These are phyloP conservation scores for Proctacanthus coquilletti DNA, from an alignment of 1,140 invertebrate genomes.

Conservation along the genomic window DNA sequence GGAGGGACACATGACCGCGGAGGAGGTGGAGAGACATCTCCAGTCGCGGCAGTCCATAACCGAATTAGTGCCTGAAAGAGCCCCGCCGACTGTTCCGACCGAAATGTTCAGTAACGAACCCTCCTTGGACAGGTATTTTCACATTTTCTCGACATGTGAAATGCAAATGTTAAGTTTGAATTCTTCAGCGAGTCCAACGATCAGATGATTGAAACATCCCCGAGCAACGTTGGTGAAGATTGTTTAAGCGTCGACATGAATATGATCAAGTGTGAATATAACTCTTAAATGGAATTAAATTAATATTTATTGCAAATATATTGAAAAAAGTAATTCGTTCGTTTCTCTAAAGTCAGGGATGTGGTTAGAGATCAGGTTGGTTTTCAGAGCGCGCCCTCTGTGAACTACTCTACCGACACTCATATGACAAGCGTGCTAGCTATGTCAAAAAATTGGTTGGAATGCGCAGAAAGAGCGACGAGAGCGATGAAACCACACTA, in stretches of 20 bases:
- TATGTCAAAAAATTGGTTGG: too few relatives aligned
- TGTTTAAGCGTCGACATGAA: constrained; percentile 46
- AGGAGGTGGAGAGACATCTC: constrained; percentile 78
- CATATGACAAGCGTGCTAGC: too few relatives aligned
- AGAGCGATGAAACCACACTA: too few relatives aligned
- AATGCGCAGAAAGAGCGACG: too few relatives aligned
- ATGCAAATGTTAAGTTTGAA: neutral
- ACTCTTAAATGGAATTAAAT: too few relatives aligned
- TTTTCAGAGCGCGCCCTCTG: too few relatives aligned
- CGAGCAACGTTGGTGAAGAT: constrained; percentile 51
- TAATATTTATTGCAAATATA: too few relatives aligned
- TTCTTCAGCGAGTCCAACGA: constrained; percentile 62
- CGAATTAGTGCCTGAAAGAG: constrained; percentile 67
- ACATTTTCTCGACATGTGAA: constrained; percentile 1
- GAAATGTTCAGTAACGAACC: constrained; percentile 87
- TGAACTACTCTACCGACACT: too few relatives aligned
- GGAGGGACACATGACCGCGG: constrained; percentile 76
- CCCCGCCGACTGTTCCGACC: constrained; percentile 72
- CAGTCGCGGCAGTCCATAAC: constrained; percentile 69
- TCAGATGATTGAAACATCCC: constrained; percentile 55
- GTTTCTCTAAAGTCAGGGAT: too few relatives aligned
- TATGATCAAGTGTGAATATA: too few relatives aligned
- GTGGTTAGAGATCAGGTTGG: too few relatives aligned
- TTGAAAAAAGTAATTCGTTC: too few relatives aligned
- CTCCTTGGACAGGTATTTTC: constrained; percentile 9